These are phyloP conservation scores for Notodonta ziczac DNA, from an alignment of 2,888 invertebrate species.

Conservation along the genomic window DNA sequence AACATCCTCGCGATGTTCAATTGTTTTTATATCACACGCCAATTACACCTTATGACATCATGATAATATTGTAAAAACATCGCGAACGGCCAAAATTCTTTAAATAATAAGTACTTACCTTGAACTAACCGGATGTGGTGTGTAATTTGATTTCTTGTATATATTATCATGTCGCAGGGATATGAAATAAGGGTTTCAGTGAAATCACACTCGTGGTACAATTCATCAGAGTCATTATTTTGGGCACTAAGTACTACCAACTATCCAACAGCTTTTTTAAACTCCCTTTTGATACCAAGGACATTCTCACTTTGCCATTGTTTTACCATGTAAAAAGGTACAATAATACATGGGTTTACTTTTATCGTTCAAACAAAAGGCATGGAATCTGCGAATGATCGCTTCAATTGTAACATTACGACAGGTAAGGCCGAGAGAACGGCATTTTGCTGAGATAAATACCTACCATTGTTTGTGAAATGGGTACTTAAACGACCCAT, in stretches of 20 bases:
- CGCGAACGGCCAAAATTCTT: conserved; percentile 19
- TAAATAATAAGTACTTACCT: conserved; percentile 19
- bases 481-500: neutral
- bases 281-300: too few species aligned
- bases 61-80: conserved; percentile 17
- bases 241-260: too few species aligned
- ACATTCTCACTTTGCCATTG: neutral
- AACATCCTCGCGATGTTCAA: conserved; percentile 5
- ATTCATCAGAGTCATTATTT: too few species aligned
- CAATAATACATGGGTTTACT: neutral
- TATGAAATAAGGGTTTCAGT: too few species aligned
- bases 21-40: conserved; percentile 34
- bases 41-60: conserved; percentile 36
- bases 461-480: neutral
- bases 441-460: conserved; percentile 34
- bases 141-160: too few species aligned
- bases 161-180: too few species aligned
- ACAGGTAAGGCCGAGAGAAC: conserved; percentile 36
- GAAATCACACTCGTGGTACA: too few species aligned
- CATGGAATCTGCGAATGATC: conserved; percentile 33
- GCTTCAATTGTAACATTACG: conserved; percentile 25
- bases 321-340: conserved; percentile 3
- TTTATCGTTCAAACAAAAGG: conserved; percentile 36
- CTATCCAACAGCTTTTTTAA: too few species aligned
- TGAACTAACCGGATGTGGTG: conserved; percentile 25